Base-by-base conservation (phyloP, 2,888 invertebrate species). In the Platycnemis pennipes region DNA sequence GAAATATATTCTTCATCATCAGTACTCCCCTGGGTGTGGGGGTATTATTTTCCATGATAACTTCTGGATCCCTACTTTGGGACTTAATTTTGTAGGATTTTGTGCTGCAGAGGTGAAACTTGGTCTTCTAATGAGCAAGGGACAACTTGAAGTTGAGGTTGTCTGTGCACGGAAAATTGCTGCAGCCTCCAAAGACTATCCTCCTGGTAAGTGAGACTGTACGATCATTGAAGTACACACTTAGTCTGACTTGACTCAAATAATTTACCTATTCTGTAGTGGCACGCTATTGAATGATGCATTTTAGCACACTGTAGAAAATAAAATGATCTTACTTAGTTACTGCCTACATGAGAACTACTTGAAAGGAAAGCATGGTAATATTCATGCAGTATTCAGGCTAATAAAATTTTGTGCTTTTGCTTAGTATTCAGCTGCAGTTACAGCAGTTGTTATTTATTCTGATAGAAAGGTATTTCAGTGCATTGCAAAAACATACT, bases 61-160 rank as follows among this genome's bases (percentile, higher is more conserved):
- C 77, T 77, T 13, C 77, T 69, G 91, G 44, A 91, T 91, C 91
- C 91, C 91, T 91, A 46, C 77, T 63, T 91, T 56, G 91, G 91
- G 69, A 44, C 77, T 91, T 91, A 89, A 88, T 88, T 56, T 89
- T 94, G 94, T 91, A 91, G 91, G 91, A 63, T 91, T 91, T 56
- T 91, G 91, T 91, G 63, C 91, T 44, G 98, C 99, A 7, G 98
- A 99, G 96, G 97, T 99, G 95, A 98, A 98, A 96, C 97, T 99
- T 96, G 98, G 98, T 95, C 98, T 99, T 95, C 97, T 98, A 96
- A 98, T 99, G 97, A 98, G 98, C 96, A 99, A 99, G 97, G 99
- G 99, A 95, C 98, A 98, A 95, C 97, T 99, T 95, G 99, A 99
- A 96, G 98, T 99, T 45, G 99, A 99, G 97, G 97, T 98, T 49